These are phyloP conservation scores for Lepisosteus osseus DNA, from an alignment of 2,113 vertebrate species.

Conservation along the genomic window DNA sequence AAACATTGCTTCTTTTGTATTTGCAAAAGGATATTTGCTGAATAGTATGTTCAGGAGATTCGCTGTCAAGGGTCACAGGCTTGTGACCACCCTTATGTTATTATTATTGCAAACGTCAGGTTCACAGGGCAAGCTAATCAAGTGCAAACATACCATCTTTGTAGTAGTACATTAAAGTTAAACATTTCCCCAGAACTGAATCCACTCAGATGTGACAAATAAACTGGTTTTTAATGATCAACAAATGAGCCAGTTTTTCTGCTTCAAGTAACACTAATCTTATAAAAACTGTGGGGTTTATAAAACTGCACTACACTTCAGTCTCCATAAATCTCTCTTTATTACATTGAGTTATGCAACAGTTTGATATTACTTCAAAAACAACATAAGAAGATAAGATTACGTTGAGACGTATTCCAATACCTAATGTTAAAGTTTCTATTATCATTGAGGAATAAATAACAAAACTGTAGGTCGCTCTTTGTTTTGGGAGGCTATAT, in stretches of 20 bases:
- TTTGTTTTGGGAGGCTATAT: too few relatives aligned
- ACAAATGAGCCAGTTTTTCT: slow-evolving; percentile 55
- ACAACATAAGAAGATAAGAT: too few relatives aligned
- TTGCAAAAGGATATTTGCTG: not conserved
- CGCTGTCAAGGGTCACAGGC: not conserved
- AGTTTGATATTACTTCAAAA: too few relatives aligned
- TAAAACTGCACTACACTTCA: too few relatives aligned
- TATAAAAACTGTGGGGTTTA: slow-evolving; percentile 7
- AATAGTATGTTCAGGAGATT: not conserved
- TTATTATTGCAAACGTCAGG: slow-evolving; percentile 17
- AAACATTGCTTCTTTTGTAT: not conserved
- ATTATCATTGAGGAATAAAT: too few relatives aligned
- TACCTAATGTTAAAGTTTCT: too few relatives aligned
- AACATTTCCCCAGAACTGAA: slow-evolving; percentile 41
- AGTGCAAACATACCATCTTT: slow-evolving; percentile 50
- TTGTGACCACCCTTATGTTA: not conserved
- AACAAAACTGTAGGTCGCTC: too few relatives aligned
- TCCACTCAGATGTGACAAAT: slow-evolving; percentile 49
- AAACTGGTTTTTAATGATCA: slow-evolving; percentile 57
- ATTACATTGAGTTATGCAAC: too few relatives aligned
- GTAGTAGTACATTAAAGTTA: slow-evolving; percentile 35
- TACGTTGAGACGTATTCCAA: too few relatives aligned
- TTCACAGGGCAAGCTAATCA: slow-evolving; percentile 58
- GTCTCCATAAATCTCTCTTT: too few relatives aligned
- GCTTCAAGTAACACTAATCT: slow-evolving; percentile 60